Evolutionary conservation across 1,140 invertebrate species (phyloP).

Genomic region (Delia radicum): DNA sequence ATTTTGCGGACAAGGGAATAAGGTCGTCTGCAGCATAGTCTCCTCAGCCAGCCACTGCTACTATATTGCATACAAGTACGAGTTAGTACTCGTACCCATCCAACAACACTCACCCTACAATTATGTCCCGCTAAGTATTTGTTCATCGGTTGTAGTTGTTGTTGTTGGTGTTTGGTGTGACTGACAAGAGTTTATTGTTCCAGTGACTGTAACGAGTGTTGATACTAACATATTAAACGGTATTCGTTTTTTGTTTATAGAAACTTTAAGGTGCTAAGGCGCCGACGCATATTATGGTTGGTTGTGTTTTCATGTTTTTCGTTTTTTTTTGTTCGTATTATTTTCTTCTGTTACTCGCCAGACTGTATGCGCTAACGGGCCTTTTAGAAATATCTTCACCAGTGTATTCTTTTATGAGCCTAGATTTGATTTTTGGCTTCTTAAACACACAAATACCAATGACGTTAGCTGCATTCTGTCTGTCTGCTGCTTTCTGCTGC

Average conservation of each 20-base stretch:
- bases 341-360: not conserved
- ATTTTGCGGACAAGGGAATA: conserved; percentile 5
- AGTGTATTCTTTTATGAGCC: conserved; percentile 1
- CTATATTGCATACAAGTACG: not conserved
- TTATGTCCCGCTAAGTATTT: not conserved
- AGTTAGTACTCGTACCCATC: not conserved
- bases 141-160: not conserved
- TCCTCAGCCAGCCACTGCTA: not conserved
- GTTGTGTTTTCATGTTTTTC: not conserved
- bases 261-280: not conserved
- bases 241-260: not conserved
- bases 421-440: conserved; percentile 8
- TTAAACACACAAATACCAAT: not conserved
- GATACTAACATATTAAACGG: not conserved
- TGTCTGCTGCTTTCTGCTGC: not conserved
- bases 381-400: not conserved
- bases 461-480: not conserved
- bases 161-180: conserved; percentile 14
- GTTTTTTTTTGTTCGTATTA: not conserved
- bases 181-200: conserved; percentile 22
- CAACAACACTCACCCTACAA: not conserved
- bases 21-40: conserved; percentile 15
- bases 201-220: conserved; percentile 13
- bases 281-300: conserved; percentile 8
- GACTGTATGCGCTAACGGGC: conserved; percentile 19